Conservation (phyloP, 2,888 invertebrate genomes). For the Drosophila meridionalis region DNA sequence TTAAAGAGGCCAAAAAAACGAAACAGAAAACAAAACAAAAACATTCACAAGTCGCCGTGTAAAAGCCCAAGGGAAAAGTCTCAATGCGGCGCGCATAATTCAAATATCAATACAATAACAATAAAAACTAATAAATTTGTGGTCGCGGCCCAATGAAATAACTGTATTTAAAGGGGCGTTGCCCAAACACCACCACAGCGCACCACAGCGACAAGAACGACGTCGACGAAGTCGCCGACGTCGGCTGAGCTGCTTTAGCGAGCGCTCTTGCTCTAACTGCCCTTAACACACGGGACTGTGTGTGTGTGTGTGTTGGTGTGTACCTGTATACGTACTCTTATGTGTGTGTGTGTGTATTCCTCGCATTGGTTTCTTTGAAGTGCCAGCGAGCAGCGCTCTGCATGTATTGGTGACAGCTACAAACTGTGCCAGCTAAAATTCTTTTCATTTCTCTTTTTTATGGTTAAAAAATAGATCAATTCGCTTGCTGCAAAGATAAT, state of each 20-base stretch:
- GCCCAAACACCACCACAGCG: constrained; percentile 83
- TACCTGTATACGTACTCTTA: too few relatives aligned
- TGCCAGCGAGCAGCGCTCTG: neutral
- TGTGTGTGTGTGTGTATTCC: constrained; percentile 4
- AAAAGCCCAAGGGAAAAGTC: constrained; percentile 13
- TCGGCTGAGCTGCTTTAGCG: constrained; percentile 21
- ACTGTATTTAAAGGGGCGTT: constrained; percentile 85
- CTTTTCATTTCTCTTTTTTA: neutral
- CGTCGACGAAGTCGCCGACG: constrained; percentile 7
- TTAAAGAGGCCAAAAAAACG: neutral
- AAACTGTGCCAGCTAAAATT: neutral
- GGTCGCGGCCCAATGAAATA: constrained; percentile 85
- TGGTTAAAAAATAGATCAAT: neutral
- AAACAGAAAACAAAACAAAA: neutral
- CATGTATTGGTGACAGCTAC: neutral
- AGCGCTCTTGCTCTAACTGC: constrained; percentile 25
- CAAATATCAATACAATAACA: constrained; percentile 77
- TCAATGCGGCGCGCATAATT: constrained; percentile 53
- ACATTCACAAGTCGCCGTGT: constrained; percentile 5
- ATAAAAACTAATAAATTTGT: constrained; percentile 78
- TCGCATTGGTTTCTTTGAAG: constrained; percentile 18
- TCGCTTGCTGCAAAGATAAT: neutral
- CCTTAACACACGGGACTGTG: constrained; percentile 19
- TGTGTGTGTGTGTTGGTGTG: constrained; percentile 8
- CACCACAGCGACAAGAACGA: constrained; percentile 23